Conservation (phyloP, 2,113 vertebrate genomes). For the Columbina picui region DNA sequence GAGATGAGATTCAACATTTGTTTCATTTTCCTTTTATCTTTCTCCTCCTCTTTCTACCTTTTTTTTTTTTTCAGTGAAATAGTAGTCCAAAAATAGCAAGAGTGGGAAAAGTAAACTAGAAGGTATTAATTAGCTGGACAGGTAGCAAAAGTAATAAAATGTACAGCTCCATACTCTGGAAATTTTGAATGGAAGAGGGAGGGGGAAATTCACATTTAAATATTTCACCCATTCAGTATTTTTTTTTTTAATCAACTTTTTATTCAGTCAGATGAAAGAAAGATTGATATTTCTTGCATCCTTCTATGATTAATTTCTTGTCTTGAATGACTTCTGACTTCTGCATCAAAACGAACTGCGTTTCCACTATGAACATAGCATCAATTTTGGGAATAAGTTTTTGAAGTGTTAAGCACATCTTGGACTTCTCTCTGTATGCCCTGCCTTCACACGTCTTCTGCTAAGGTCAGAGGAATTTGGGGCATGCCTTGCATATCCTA, state of each 20-base stretch:
- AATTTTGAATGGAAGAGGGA: neutral
- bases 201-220: neutral
- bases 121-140: constrained; percentile 61
- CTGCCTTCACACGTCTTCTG: neutral
- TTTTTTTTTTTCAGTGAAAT: neutral
- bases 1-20: neutral
- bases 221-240: neutral
- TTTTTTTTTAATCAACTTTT: neutral
- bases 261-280: neutral
- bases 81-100: neutral
- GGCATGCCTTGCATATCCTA: neutral
- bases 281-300: neutral
- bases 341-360: neutral
- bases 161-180: neutral
- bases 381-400: neutral
- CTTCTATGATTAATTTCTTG: neutral
- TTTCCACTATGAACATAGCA: neutral
- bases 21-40: neutral
- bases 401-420: neutral
- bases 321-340: neutral
- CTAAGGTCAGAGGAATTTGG: neutral
- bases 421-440: neutral
- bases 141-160: neutral
- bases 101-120: constrained; percentile 54
- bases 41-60: neutral